These are phyloP conservation scores for Stomatorhinus ivindoensis DNA, from an alignment of 2,113 vertebrate species.

Conservation along the genomic window DNA sequence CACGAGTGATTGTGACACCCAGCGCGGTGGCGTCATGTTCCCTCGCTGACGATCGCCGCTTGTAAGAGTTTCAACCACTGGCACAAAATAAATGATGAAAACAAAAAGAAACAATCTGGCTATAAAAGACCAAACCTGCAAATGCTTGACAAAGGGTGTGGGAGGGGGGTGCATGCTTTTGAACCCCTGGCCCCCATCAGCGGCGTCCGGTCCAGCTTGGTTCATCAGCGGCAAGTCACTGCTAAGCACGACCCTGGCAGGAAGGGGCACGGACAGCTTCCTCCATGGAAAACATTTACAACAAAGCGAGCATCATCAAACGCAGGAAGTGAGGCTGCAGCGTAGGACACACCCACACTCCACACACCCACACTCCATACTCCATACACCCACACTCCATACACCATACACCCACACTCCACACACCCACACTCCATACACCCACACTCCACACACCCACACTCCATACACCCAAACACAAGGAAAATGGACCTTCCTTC, in stretches of 20 bases:
- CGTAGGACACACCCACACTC: background rate
- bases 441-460: background rate
- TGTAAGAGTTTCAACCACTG: background rate
- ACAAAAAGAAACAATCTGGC: background rate
- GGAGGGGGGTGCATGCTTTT: background rate
- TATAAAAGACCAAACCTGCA: background rate
- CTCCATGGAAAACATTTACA: conserved; percentile 12
- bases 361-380: no score
- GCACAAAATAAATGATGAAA: background rate
- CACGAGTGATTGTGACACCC: background rate
- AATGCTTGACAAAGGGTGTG: background rate
- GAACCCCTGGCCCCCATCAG: background rate
- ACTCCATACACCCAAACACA: background rate
- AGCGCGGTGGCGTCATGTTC: background rate
- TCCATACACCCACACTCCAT: no score
- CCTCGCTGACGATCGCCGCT: background rate
- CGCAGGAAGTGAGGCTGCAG: conserved; percentile 1
- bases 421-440: background rate
- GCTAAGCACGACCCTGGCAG: background rate
- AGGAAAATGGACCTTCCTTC: no score
- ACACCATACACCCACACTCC: background rate
- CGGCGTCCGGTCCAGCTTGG: background rate
- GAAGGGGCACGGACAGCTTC: conserved; percentile 9
- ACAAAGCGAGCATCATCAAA: conserved; percentile 10
- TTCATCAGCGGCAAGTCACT: background rate